phyloP scores from a whole-genome alignment of 2,797 vertebrate genomes.

The Benthosema pterotum region DNA sequence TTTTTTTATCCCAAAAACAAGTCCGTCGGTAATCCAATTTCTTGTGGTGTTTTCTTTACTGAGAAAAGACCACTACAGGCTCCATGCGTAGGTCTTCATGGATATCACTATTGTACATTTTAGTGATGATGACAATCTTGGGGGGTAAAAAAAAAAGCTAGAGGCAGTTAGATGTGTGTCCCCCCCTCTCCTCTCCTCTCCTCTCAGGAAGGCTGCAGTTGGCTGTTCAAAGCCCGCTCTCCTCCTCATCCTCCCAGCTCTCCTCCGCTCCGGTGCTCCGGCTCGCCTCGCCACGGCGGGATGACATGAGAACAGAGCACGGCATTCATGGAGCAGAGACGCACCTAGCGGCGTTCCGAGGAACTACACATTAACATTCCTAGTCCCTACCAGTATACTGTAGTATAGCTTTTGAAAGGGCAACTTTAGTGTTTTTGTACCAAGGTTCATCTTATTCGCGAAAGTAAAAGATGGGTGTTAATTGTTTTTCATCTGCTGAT shows the following conservation, averaged over 20 bases:
- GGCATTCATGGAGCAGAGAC: constrained; percentile 91
- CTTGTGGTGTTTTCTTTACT: constrained; percentile 72
- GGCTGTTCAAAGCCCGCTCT: constrained; percentile 81
- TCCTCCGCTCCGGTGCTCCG: constrained; percentile 27
- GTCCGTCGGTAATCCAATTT: constrained; percentile 85
- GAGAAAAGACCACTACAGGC: constrained; percentile 74
- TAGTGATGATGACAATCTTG: constrained; percentile 54
- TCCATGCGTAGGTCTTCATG: constrained; percentile 73
- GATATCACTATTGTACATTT: constrained; percentile 68
- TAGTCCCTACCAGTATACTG: constrained; percentile 8
- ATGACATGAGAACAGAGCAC: constrained; percentile 40
- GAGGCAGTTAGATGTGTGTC: constrained; percentile 46
- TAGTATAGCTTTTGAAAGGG: constrained; percentile 35
- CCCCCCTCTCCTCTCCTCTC: constrained; percentile 23
- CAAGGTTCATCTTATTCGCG: too few species aligned
- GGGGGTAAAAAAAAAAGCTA: constrained; percentile 21
- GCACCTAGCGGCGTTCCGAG: constrained; percentile 84
- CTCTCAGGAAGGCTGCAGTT: constrained; percentile 81
- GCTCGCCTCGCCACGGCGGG: constrained; percentile 73
- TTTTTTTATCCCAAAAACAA: constrained; percentile 76
- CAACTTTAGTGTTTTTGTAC: too few species aligned
- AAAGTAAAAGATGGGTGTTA: too few species aligned
- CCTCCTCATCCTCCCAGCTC: constrained; percentile 24
- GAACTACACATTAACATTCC: constrained; percentile 67
- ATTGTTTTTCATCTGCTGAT: too few species aligned